These are phyloP conservation scores for Drepana falcataria DNA, from an alignment of 2,888 invertebrate species.

Conservation along the genomic window DNA sequence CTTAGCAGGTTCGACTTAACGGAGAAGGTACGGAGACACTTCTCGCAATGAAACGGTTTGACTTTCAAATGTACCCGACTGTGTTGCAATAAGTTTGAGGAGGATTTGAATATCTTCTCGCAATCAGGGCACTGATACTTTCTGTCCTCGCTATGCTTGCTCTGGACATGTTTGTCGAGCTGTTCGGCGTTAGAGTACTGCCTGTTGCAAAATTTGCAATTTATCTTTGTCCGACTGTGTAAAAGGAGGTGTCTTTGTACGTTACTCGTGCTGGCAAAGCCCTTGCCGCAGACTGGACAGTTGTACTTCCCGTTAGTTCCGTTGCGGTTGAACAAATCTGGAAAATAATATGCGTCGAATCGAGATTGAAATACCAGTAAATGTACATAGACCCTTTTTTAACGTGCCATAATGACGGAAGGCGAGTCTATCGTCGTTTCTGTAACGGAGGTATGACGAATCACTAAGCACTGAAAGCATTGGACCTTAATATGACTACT, in stretches of 20 bases:
- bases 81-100: slow-evolving; percentile 41
- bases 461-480: too few relatives aligned
- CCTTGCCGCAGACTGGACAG: slow-evolving; percentile 24
- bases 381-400: too few relatives aligned
- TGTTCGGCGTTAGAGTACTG: slow-evolving; percentile 13
- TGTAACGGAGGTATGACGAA: too few relatives aligned
- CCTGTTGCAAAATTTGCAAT: slow-evolving; percentile 20
- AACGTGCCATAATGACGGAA: too few relatives aligned
- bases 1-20: slow-evolving; percentile 24
- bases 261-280: slow-evolving; percentile 19
- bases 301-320: not conserved
- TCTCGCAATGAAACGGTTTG: slow-evolving; percentile 26
- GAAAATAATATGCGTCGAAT: too few relatives aligned
- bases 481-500: too few relatives aligned
- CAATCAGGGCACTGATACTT: slow-evolving; percentile 31
- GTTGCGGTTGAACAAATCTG: slow-evolving; percentile 2
- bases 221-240: slow-evolving; percentile 9
- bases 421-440: too few relatives aligned
- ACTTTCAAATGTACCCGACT: slow-evolving; percentile 26
- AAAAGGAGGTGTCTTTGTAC: slow-evolving; percentile 21
- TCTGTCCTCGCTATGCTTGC: slow-evolving; percentile 19
- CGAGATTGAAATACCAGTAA: too few relatives aligned
- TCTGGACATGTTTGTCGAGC: slow-evolving; percentile 15
- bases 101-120: slow-evolving; percentile 32
- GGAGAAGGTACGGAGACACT: slow-evolving; percentile 26